These are phyloP conservation scores for Crenichthys baileyi DNA, from an alignment of 2,797 vertebrate genomes.

Conservation along the genomic window DNA sequence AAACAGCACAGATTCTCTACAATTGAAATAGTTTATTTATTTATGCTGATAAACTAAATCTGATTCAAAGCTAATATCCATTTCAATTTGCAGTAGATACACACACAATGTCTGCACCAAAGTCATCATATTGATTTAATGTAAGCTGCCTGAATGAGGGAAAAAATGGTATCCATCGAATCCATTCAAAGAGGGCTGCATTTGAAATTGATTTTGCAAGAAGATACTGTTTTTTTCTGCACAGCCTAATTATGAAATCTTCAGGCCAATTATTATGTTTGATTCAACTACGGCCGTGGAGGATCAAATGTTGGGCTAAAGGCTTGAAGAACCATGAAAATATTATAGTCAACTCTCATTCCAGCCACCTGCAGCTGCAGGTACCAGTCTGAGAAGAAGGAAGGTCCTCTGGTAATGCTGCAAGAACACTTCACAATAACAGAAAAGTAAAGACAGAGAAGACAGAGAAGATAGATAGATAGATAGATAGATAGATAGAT, in stretches of 20 bases:
- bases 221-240: constrained; percentile 25
- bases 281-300: constrained; percentile 26
- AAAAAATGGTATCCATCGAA: constrained; percentile 52
- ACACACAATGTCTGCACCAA: constrained; percentile 50
- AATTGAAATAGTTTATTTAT: constrained; percentile 40
- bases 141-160: constrained; percentile 42
- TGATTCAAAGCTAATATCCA: constrained; percentile 63
- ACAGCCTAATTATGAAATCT: constrained; percentile 22
- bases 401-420: constrained; percentile 32
- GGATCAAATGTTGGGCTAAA: constrained; percentile 40
- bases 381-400: constrained; percentile 10
- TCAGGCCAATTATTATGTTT: constrained; percentile 51
- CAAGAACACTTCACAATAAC: constrained; percentile 1
- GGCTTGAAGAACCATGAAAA: constrained; percentile 48
- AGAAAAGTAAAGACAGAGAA: background rate
- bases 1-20: constrained; percentile 10
- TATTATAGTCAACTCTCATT: constrained; percentile 34
- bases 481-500: constrained; percentile 37
- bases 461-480: constrained; percentile 47
- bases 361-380: constrained; percentile 52
- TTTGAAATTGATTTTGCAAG: constrained; percentile 60
- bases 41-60: constrained; percentile 63
- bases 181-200: constrained; percentile 27
- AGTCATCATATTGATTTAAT: constrained; percentile 70
- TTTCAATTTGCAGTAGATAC: constrained; percentile 64